Percentiles rank a stretch among this genome's conserved stretches.
phyloP scores from a whole-genome alignment of 2,113 vertebrate genomes.

The Atrichornis clamosus region DNA sequence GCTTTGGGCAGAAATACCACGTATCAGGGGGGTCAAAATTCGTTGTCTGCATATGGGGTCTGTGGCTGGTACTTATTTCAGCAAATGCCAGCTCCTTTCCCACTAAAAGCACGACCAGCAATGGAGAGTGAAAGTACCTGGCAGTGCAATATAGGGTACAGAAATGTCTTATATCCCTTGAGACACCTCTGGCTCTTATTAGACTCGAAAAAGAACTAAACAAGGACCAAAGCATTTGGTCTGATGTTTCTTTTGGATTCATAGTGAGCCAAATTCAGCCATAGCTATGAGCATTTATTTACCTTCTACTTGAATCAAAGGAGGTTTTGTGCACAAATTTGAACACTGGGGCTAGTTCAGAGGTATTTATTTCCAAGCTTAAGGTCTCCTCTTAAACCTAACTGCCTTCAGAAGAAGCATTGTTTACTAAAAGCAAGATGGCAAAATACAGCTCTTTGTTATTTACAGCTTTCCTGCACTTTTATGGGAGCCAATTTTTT shows the following conservation, averaged over 20 bases:
- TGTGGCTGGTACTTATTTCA: neutral
- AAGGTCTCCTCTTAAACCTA: neutral
- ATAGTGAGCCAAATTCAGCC: neutral
- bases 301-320: neutral
- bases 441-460: neutral
- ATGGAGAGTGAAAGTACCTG: neutral
- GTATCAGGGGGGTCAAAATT: neutral
- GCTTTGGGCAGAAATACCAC: neutral
- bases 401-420: neutral
- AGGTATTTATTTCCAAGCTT: neutral
- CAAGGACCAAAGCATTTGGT: neutral
- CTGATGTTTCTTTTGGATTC: neutral
- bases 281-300: neutral
- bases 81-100: neutral
- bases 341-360: neutral
- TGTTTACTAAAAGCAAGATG: neutral
- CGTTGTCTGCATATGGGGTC: neutral
- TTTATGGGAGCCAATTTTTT: neutral
- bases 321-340: neutral
- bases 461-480: neutral
- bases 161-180: neutral
- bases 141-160: neutral
- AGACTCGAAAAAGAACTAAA: neutral
- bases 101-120: neutral
- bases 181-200: neutral